phyloP scores from a whole-genome alignment of 2,113 vertebrate genomes.

The Haliaeetus leucogaster region DNA sequence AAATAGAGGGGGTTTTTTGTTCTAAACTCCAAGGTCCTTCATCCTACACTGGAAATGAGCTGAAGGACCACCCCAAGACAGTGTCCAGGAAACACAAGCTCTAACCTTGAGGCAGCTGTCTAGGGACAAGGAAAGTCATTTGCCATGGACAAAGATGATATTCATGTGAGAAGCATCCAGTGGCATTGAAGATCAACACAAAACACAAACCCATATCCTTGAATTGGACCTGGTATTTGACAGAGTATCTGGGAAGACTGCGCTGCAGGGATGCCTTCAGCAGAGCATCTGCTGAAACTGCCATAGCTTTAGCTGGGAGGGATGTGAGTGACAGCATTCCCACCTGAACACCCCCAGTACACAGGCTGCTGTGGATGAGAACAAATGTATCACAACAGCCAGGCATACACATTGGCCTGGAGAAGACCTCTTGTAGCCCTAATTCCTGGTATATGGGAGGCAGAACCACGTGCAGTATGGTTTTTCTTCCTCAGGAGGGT shows the following conservation, averaged over 20 bases:
- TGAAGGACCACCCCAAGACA: not conserved
- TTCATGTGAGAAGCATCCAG: accelerated
- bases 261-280: not conserved
- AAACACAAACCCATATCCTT: not conserved
- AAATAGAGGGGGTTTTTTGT: not conserved
- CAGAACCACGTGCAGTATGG: not conserved
- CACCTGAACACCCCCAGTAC: not conserved
- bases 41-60: not conserved
- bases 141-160: not conserved
- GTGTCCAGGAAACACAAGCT: not conserved
- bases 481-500: not conserved
- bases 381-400: not conserved
- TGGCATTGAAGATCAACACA: not conserved
- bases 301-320: not conserved
- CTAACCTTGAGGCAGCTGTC: not conserved
- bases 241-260: not conserved
- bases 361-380: not conserved
- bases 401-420: not conserved
- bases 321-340: not conserved
- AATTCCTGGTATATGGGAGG: not conserved
- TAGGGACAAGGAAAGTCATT: not conserved
- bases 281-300: not conserved
- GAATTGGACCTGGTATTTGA: not conserved
- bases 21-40: not conserved
- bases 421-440: not conserved